Percentiles rank a stretch among this genome's conserved stretches.
These are phyloP conservation scores for Batillaria attramentaria DNA, from an alignment of 1,140 invertebrate genomes.

Conservation along the genomic window DNA sequence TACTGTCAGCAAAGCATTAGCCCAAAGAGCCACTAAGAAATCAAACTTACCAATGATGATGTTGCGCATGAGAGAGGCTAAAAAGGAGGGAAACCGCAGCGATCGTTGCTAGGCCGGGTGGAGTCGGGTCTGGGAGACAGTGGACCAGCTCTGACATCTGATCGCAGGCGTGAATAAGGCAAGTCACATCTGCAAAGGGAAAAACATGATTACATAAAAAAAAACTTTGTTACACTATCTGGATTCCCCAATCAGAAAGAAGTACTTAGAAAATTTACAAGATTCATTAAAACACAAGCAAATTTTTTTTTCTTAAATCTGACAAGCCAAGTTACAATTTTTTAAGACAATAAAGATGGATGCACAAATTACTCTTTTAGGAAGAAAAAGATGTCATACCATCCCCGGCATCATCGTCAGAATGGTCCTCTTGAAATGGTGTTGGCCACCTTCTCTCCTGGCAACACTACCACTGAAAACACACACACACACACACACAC, in stretches of 20 bases:
- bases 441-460: conserved; percentile 57
- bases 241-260: no score
- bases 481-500: conserved; percentile 5
- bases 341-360: background rate
- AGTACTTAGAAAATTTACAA: no score
- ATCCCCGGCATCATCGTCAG: conserved; percentile 40
- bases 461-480: conserved; percentile 61
- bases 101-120: conserved; percentile 29
- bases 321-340: background rate
- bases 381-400: conserved; percentile 39
- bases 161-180: conserved; percentile 64
- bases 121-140: conserved; percentile 60
- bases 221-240: no score
- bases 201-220: no score
- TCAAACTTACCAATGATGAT: conserved; percentile 66
- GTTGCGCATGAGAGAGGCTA: conserved; percentile 61
- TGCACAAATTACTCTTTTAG: background rate
- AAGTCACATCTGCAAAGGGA: conserved; percentile 54
- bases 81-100: conserved; percentile 50
- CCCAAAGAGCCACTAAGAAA: background rate
- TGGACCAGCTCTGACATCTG: conserved; percentile 70
- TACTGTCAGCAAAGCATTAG: no score
- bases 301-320: background rate
- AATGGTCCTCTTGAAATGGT: conserved; percentile 53
- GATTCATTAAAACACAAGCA: no score